phyloP scores from a whole-genome alignment of 2,113 vertebrate genomes.

The Macaca nemestrina region DNA sequence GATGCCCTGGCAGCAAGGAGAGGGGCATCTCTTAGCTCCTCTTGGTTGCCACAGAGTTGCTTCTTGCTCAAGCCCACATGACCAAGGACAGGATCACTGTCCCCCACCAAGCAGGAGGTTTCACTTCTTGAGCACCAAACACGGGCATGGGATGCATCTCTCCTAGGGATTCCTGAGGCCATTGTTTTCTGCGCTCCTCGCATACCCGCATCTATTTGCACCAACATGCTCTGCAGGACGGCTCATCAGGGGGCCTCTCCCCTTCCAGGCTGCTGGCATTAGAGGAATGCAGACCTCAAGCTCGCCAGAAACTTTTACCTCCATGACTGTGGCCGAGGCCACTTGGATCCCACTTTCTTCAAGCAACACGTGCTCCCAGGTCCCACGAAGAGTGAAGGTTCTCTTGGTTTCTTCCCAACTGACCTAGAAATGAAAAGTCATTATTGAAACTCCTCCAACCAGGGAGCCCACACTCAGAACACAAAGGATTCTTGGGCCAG shows the following conservation, averaged over 20 bases:
- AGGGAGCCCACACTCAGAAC: not conserved
- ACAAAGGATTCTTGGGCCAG: not conserved
- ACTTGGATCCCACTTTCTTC: not conserved
- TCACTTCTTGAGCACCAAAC: not conserved
- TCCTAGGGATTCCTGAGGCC: not conserved
- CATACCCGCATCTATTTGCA: no score
- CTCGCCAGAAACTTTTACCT: not conserved
- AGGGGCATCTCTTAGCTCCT: not conserved
- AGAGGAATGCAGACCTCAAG: not conserved
- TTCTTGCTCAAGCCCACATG: not conserved
- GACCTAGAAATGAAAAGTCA: not conserved
- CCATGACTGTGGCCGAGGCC: not conserved
- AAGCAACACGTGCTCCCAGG: not conserved
- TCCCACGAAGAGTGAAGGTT: not conserved
- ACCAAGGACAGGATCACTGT: not conserved
- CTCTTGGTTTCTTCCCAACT: not conserved
- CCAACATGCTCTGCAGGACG: no score
- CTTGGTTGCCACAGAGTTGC: not conserved
- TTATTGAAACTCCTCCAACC: not conserved
- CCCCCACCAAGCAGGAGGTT: not conserved
- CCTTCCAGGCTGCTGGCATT: not conserved
- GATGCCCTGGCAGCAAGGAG: not conserved
- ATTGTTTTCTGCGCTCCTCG: not conserved
- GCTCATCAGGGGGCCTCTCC: not conserved
- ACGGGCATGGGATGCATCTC: fast-evolving